Evolutionary conservation across 2,113 vertebrate species (phyloP).

Genomic region (Xyliphius kryptos): DNA sequence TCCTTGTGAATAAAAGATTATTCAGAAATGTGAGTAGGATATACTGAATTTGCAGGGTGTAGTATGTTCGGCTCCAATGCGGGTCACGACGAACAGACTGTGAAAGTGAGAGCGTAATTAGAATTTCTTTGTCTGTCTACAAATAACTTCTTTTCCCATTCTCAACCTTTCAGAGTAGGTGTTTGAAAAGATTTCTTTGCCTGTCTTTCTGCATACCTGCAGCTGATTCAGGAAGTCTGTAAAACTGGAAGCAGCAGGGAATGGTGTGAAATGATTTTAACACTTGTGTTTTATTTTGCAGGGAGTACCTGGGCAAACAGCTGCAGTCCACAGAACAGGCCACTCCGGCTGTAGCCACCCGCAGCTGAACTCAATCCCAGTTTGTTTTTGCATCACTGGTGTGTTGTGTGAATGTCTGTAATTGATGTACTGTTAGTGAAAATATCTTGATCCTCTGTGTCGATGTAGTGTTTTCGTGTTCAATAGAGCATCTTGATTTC

Average conservation of each 20-base stretch:
- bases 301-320: slow-evolving; percentile 71
- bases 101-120: slow-evolving; percentile 3
- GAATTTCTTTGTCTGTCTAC: not conserved
- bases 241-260: slow-evolving; percentile 4
- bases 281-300: slow-evolving; percentile 38
- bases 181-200: slow-evolving; percentile 16
- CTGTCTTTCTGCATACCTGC: too few relatives aligned
- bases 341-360: slow-evolving; percentile 56
- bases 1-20: not conserved
- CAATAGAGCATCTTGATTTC: too few relatives aligned
- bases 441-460: too few relatives aligned
- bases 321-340: slow-evolving; percentile 65
- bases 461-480: too few relatives aligned
- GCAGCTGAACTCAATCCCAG: slow-evolving; percentile 55
- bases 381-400: slow-evolving; percentile 16
- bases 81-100: not conserved
- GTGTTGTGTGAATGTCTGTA: slow-evolving; percentile 29
- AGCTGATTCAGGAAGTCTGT: not conserved
- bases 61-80: not conserved
- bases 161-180: not conserved
- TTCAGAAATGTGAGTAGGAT: slow-evolving; percentile 2
- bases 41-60: not conserved
- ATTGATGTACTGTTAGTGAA: too few relatives aligned
- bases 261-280: slow-evolving; percentile 12
- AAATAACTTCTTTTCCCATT: not conserved